These are phyloP conservation scores for Carcharodon carcharias DNA, from an alignment of 2,797 vertebrate genomes.

Conservation along the genomic window DNA sequence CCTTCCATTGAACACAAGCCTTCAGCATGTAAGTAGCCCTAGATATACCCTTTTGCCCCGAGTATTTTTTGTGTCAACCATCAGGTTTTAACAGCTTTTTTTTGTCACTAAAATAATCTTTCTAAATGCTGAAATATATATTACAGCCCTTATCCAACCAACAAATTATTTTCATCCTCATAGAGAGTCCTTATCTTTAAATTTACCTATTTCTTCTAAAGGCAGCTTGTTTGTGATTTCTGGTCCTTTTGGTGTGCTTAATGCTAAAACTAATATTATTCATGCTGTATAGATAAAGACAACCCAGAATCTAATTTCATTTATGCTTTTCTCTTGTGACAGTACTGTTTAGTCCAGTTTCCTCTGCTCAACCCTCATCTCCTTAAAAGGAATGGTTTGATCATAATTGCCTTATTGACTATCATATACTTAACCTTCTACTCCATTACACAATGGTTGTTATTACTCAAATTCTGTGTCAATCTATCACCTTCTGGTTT, in stretches of 20 bases:
- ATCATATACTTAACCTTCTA: background rate
- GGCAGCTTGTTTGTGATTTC: background rate
- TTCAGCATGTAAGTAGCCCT: background rate
- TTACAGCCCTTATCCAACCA: background rate
- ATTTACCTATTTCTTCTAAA: background rate
- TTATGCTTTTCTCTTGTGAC: background rate
- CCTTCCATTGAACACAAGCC: background rate
- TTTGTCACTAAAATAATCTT: background rate
- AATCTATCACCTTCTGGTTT: background rate
- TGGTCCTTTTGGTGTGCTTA: background rate
- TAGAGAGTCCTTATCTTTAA: background rate
- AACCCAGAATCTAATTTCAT: background rate
- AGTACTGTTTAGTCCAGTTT: background rate
- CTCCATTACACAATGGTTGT: background rate
- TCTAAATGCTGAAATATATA: background rate
- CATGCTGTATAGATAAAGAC: background rate
- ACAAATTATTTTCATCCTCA: background rate
- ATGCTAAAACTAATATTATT: background rate
- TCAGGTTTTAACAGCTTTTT: background rate
- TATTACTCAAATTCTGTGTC: background rate
- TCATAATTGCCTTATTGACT: background rate
- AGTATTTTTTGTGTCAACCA: background rate
- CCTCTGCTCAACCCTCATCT: background rate
- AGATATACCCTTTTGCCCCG: background rate
- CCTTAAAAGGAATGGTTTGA: background rate